A percentile compares a stretch with the other conserved stretches of the same genome.
These are phyloP conservation scores for Cavia porcellus DNA, from an alignment of 2,113 vertebrate species.

Conservation along the genomic window DNA sequence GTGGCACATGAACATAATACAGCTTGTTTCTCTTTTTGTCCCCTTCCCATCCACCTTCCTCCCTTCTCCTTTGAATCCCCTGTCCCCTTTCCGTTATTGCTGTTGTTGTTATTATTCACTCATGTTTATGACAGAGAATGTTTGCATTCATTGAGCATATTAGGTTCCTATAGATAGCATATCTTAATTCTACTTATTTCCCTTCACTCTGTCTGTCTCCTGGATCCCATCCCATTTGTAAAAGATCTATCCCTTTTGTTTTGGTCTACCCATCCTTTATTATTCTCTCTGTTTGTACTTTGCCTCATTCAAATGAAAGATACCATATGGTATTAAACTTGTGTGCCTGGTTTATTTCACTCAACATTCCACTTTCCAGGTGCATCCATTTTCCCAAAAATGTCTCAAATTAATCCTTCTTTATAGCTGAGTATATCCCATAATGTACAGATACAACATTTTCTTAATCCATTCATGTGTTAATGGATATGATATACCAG, in stretches of 20 bases:
- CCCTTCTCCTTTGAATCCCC: not conserved
- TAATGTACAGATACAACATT: not conserved
- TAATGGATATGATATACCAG: not conserved
- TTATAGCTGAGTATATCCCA: not conserved
- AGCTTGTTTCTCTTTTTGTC: not conserved
- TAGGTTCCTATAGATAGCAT: not conserved
- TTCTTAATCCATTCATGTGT: not conserved
- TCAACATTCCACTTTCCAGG: not conserved
- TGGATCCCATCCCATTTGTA: not conserved
- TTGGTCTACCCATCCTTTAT: not conserved
- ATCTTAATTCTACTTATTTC: not conserved
- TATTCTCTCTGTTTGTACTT: not conserved
- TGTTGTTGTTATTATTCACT: not conserved
- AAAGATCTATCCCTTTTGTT: not conserved
- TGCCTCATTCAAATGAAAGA: not conserved
- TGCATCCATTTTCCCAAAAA: not conserved
- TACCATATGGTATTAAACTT: not conserved
- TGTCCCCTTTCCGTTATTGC: not conserved
- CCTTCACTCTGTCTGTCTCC: not conserved
- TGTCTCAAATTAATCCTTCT: not conserved
- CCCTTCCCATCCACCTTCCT: not conserved
- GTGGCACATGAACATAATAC: not conserved
- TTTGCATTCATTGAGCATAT: not conserved
- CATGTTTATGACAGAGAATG: not conserved
- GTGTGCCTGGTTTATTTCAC: not conserved